A percentile compares a stretch with the other conserved stretches of the same genome.
Evolutionary conservation across 2,888 invertebrate species (phyloP).

Genomic region (Apamea monoglypha): DNA sequence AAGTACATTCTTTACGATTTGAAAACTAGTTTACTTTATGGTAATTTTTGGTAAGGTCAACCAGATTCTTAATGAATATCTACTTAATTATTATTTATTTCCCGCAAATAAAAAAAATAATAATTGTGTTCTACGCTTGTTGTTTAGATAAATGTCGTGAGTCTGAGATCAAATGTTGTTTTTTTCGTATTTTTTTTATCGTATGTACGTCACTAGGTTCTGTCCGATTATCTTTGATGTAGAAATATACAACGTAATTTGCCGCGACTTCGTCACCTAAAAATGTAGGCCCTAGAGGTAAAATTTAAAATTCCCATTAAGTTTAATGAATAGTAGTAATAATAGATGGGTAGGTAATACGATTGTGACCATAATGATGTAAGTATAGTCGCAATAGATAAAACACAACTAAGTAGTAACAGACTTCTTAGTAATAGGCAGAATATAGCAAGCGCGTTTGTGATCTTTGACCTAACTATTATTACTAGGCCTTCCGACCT

Average conservation of each 20-base stretch:
- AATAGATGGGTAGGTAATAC: background rate
- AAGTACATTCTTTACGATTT: background rate
- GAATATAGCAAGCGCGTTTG: background rate
- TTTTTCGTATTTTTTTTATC: too few relatives aligned
- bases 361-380: background rate
- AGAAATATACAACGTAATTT: background rate
- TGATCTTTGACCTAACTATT: conserved; percentile 21
- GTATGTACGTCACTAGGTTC: background rate
- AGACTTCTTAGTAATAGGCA: background rate
- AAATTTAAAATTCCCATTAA: background rate
- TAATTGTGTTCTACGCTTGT: too few relatives aligned
- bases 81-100: too few relatives aligned
- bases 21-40: background rate
- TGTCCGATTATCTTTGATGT: background rate
- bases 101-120: too few relatives aligned
- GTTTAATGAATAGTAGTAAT: background rate
- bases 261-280: background rate
- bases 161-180: too few relatives aligned
- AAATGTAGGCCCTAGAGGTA: background rate
- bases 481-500: conserved; percentile 17
- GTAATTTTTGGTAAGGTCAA: background rate
- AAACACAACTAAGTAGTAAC: background rate
- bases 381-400: background rate
- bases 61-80: background rate
- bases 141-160: too few relatives aligned